Evolutionary conservation across 2,797 vertebrate genomes (phyloP), one percentile per base, ranked within the genome.

Genomic region (Acipenser oxyrinchus): DNA sequence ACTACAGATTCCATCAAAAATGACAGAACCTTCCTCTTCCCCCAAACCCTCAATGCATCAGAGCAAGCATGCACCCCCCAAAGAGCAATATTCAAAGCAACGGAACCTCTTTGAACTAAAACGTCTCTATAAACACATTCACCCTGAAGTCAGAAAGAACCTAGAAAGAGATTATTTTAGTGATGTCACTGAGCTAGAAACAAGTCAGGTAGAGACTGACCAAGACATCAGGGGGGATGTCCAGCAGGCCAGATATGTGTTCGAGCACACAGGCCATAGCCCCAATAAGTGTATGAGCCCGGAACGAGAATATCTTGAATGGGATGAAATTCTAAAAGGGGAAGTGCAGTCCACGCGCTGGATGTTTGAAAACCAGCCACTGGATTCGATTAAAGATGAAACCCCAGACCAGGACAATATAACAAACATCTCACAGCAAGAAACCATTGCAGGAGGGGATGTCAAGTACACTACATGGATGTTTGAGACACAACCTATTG

Each of bases 301-400:
- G 0, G 86, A 93, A 72, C 88, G 89, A 69, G 90, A 94, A 66
- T 83, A 83, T 66, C 72, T 79, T 52, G 90, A 94, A 64, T 91
- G 87, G 91, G 83, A 87, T 71, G 92, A 97, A 80, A 92, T 94
- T 74, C 76, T 90, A 1, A 93, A 90, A 8, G 92, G 91, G 0
- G 92, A 94, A 48, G 89, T 95, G 10, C 91, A 93, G 73, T 88
- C 92, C 2, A 86, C 91, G 82, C 88, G 90, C 61, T 91, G 90
- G 89, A 87, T 89, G 84, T 95, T 95, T 88, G 92, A 95, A 79
- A 95, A 93, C 66, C 90, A 93, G 77, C 88, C 91, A 23, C 78
- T 94, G 8, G 82, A 94, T 78, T 73, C 87, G 53, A 91, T 95
- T 69, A 91, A 87, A 73, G 88, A 86, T 71, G 82, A 87, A 51